Evolutionary conservation across 2,888 invertebrate species (phyloP), one percentile per base, ranked within the genome.

Genomic region (Thera britannica): DNA sequence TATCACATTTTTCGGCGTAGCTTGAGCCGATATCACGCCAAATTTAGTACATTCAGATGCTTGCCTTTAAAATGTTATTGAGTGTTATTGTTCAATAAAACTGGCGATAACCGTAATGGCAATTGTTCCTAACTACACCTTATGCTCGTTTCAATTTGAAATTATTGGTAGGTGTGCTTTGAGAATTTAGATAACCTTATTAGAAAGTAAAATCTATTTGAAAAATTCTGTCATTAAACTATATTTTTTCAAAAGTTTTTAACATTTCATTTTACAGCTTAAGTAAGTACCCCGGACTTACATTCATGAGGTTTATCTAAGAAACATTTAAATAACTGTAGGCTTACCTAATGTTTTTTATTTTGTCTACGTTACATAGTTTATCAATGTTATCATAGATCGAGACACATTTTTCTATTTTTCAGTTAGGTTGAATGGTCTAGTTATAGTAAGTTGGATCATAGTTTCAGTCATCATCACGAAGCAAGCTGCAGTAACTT

Each of bases 1-100:
- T 79, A 79, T 75, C 73, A 60, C 67, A 70, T 64, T 70, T 68
- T 72, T 63, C 41, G 52, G 58, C 61, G 54, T 63, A 71, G 51
- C 56, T 52, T 65, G 55, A 62, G 56, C 65, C 59, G 51, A 62
- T 65, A 58, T 44, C 44, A 62, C 46, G 48, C 55, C 34, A 55
- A 54, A 62, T 69, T 62, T 56, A 8, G 35, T 59, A 52, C 44
- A 59, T 38, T 55, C 58, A 62, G 65, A 54, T 65, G 58, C 11
- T 44, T 51, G 8, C 12, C 9, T 46, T 46, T 41, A 41, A 7
- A 41, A 41, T 6, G 41, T 7, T 41, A 41, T 7, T 41, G 41
- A 41, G 23, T 23, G 23, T 23, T 41, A 41, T 41, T 41, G 41
- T 7, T 7, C 7, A 4, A 41, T 41, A 41, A 41, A 41, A 41